A percentile compares a stretch with the other conserved stretches of the same genome.
Conservation (phyloP, 2,113 vertebrate species). For the Tachuris rubrigastra region DNA sequence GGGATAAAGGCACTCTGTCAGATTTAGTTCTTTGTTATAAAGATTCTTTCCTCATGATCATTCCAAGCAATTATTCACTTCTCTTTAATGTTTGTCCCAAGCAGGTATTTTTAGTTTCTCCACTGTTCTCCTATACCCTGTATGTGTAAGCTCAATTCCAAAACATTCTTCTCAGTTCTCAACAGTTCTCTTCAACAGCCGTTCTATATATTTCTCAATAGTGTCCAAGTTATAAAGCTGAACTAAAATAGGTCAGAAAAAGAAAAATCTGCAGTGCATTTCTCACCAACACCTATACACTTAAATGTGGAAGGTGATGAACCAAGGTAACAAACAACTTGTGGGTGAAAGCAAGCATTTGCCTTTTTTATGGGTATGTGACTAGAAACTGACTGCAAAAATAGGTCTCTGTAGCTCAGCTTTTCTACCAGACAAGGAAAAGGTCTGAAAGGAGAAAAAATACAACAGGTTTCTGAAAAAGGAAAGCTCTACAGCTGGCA, state of each 20-base stretch:
- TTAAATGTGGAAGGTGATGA: background rate
- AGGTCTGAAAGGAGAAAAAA: background rate
- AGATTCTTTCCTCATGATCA: background rate
- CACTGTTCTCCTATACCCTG: background rate
- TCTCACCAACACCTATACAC: background rate
- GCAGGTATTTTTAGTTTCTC: background rate
- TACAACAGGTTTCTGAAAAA: background rate
- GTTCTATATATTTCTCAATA: background rate
- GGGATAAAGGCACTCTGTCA: background rate
- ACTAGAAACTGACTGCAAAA: background rate
- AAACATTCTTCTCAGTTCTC: background rate
- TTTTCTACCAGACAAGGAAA: background rate
- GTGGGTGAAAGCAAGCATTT: background rate
- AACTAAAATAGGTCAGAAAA: background rate
- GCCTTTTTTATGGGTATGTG: background rate
- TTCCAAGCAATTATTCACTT: background rate
- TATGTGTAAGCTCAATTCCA: background rate
- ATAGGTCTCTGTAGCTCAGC: background rate
- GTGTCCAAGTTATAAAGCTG: background rate
- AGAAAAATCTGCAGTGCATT: background rate
- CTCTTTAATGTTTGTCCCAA: background rate
- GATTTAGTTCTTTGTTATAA: background rate
- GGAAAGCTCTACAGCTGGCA: background rate
- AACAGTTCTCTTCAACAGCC: too few relatives aligned
- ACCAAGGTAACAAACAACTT: background rate